Conservation (phyloP, 2,797 vertebrate genomes). For the Catharus ustulatus region DNA sequence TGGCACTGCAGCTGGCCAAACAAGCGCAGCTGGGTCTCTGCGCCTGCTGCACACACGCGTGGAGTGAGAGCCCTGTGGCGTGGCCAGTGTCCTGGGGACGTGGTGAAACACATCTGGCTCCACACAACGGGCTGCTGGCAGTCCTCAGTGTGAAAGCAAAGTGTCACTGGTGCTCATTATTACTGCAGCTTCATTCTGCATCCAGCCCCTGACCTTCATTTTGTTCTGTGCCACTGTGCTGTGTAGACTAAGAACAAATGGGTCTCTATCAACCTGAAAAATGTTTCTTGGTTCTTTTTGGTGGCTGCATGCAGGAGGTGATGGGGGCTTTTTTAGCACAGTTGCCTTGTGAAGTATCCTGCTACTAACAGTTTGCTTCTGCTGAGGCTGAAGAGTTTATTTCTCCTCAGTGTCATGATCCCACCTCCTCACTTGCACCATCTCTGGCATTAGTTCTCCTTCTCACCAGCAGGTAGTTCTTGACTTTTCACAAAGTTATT, state of each 20-base stretch:
- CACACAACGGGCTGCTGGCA: not conserved
- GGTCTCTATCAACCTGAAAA: not conserved
- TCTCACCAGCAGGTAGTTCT: not conserved
- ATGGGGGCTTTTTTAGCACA: not conserved
- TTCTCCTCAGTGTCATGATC: not conserved
- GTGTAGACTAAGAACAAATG: not conserved
- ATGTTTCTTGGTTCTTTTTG: not conserved
- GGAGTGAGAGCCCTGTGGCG: fast-evolving
- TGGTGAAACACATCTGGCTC: not conserved
- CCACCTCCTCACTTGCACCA: not conserved
- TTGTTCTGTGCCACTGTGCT: not conserved
- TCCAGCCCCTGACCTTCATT: not conserved
- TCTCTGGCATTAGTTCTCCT: not conserved
- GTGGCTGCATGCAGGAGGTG: not conserved
- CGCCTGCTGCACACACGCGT: not conserved
- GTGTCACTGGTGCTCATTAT: not conserved
- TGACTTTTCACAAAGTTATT: not conserved
- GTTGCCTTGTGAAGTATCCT: not conserved
- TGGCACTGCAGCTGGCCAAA: conserved; percentile 33
- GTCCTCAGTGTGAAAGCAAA: not conserved
- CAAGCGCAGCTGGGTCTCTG: conserved; percentile 9
- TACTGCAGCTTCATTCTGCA: not conserved
- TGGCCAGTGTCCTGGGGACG: not conserved
- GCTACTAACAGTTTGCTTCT: not conserved
- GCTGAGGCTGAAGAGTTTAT: not conserved